Base-by-base conservation (phyloP, 1,140 invertebrate species). In the Pteromalus puparum region DNA sequence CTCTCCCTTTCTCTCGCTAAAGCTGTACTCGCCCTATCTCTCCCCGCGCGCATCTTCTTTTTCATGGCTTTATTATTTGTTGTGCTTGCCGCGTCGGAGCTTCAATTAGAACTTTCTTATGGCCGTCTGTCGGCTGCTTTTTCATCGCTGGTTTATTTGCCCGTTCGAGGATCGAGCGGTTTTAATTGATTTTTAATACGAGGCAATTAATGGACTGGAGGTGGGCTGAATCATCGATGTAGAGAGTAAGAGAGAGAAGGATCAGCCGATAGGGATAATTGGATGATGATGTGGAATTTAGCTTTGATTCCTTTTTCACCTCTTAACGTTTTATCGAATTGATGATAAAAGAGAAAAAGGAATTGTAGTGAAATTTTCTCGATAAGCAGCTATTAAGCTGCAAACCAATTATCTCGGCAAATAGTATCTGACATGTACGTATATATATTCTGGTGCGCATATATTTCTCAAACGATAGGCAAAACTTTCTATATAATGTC, bases 51-150 rank as follows among this genome's bases (percentile, higher is more conserved):
- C 74, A 9, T 76, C 53, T 73, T 80, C 65, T 84, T 84, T 81
- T 77, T 81, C 61, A 81, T 85, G 15, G 67, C 72, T 81, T 67
- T 81, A 81, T 84, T 81, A 84, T 81, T 84, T 84, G 72, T 53
- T 67, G 48, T 46, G n/a, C 38, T 84, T 75, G 70, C 77, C 72
- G 74, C 38, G 18, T 18, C 53, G 18, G 21, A n/a, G 48, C 79
- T 85, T 85, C 84, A 85, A 85, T 85, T 85, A 85, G 78, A 77
- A 15, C 38, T 18, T 76, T 28, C 65, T 34, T 81, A 34, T n/a
- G 13, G 4, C 28, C 77, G n/a, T 67, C 46, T 21, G 10, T 77
- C 42, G 48, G 1, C 28, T 61, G 53, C 53, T 61, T 68, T 21
- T 73, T 72, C 13, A 12, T 26, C 72, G 48, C 46, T 73, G 28